phyloP scores from a whole-genome alignment of 1,140 invertebrate species.

The Augochlora pura region DNA sequence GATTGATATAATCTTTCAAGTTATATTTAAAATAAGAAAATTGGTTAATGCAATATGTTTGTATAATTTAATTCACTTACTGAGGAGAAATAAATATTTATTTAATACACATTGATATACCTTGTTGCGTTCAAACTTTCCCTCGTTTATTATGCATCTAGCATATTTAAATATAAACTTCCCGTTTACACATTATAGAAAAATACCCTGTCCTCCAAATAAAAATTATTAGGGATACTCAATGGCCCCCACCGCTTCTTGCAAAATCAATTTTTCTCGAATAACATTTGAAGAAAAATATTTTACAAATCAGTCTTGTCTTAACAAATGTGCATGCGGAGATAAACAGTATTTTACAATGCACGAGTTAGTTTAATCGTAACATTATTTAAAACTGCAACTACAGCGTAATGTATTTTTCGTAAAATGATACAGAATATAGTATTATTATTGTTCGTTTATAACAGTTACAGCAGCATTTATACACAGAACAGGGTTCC shows the following conservation, averaged over 20 bases:
- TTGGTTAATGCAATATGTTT: neutral
- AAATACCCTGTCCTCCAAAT: constrained; percentile 23
- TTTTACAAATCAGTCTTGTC: constrained; percentile 19
- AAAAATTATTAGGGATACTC: constrained; percentile 5
- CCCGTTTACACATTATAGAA: neutral
- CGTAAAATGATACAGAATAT: constrained; percentile 1
- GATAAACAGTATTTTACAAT: constrained; percentile 16
- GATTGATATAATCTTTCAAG: neutral
- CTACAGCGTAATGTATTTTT: constrained; percentile 11
- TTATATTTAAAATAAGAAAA: constrained; percentile 6
- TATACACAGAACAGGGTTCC: constrained; percentile 1
- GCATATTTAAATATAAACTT: neutral
- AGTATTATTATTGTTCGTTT: constrained; percentile 3
- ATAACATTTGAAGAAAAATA: constrained; percentile 10
- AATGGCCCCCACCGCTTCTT: constrained; percentile 10
- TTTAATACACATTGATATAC: neutral
- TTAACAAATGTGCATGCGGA: neutral
- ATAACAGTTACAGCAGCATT: neutral
- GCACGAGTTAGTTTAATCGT: neutral
- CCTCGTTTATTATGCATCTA: neutral
- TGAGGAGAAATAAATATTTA: constrained; percentile 9
- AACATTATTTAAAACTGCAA: neutral
- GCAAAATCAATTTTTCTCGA: neutral
- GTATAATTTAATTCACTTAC: neutral
- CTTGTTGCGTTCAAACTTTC: neutral